A percentile compares a stretch with the other conserved stretches of the same genome.
Conservation (phyloP, 1,140 invertebrate genomes). For the Chrysoperla carnea region DNA sequence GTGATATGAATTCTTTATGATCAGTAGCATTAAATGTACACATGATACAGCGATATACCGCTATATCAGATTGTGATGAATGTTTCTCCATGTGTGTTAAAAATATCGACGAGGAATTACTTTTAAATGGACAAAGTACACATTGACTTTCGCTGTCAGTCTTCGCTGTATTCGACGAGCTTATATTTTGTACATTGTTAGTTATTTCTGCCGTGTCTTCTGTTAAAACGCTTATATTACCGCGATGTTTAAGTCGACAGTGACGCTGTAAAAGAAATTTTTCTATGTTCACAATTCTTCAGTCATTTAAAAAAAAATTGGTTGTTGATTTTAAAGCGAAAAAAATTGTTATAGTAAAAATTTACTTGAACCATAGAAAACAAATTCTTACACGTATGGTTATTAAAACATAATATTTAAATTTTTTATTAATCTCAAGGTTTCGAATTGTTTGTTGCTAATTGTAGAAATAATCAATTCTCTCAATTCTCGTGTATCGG, state of each 20-base stretch:
- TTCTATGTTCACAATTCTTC: too few species aligned
- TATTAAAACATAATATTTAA: too few species aligned
- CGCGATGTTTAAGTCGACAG: conserved; percentile 52
- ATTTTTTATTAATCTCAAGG: too few species aligned
- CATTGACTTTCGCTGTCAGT: too few species aligned
- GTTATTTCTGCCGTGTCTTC: conserved; percentile 25
- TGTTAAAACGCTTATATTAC: conserved; percentile 43
- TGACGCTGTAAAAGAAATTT: conserved; percentile 37
- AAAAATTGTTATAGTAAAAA: conserved; percentile 7
- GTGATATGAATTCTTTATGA: conserved; percentile 34
- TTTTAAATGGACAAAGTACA: too few species aligned
- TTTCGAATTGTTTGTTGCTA: too few species aligned
- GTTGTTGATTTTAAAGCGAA: conserved; percentile 6
- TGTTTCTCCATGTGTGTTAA: background rate
- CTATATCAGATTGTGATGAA: conserved; percentile 16
- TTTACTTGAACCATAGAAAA: background rate
- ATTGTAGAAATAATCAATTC: too few species aligned
- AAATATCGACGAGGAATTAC: conserved; percentile 1
- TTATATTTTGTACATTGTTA: conserved; percentile 12
- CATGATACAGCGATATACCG: conserved; percentile 36
- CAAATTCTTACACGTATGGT: too few species aligned
- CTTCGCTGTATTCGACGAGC: too few species aligned
- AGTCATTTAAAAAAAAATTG: background rate
- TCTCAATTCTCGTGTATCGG: too few species aligned
- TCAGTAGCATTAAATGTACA: conserved; percentile 58